phyloP scores from a whole-genome alignment of 2,113 vertebrate species.

The Calonectris borealis region DNA sequence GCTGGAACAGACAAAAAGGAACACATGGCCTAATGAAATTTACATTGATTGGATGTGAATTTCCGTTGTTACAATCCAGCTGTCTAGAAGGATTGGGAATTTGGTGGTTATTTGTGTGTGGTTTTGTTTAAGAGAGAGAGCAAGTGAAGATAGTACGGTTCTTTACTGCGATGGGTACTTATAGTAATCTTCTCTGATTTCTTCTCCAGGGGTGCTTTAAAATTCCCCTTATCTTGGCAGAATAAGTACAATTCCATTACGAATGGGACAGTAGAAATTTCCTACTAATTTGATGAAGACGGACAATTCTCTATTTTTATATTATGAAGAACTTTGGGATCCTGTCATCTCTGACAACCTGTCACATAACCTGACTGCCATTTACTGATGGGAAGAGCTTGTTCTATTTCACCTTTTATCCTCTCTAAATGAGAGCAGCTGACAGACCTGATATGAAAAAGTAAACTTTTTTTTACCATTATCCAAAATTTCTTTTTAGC shows the following conservation, averaged over 20 bases:
- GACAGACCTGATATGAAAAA: neutral
- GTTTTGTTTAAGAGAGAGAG: neutral
- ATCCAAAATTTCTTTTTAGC: neutral
- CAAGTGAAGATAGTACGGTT: neutral
- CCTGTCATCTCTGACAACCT: neutral
- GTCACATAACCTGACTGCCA: neutral
- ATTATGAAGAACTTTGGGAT: neutral
- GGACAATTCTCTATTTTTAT: neutral
- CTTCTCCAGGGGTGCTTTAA: neutral
- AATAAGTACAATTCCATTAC: neutral
- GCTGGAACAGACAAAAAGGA: neutral
- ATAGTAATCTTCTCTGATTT: neutral
- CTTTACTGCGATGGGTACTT: neutral
- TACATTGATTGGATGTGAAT: constrained; percentile 14
- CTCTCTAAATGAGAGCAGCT: neutral
- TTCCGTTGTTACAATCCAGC: neutral
- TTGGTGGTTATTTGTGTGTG: neutral
- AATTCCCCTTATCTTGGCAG: neutral
- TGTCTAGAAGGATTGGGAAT: neutral
- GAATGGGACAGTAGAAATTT: neutral
- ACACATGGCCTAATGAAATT: neutral
- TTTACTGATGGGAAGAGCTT: neutral
- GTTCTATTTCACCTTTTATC: neutral
- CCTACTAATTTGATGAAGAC: neutral
- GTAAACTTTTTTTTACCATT: neutral